Base-by-base conservation (phyloP, 92 coral and sea anemone species). In the Epizoanthus rinbou region DNA sequence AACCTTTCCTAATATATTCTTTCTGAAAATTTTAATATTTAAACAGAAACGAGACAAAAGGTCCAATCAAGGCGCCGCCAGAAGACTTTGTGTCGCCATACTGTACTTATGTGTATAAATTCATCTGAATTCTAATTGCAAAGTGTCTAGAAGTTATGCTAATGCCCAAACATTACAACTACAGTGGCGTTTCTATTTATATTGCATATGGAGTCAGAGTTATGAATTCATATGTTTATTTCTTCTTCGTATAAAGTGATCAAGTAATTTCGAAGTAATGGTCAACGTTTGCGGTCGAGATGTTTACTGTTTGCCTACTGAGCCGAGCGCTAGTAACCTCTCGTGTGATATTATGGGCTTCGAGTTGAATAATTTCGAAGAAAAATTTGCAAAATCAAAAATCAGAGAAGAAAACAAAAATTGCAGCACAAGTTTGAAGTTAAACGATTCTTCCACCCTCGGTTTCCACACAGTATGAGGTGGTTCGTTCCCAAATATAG, bases 141-240 rank as follows among this genome's bases (percentile, higher is more conserved):
- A 87, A 79, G 74, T 89, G 98, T 93, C 98, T 93, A 82, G 89
- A 69, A 74, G 37, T 16, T 83, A 93, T 93, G 98, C 88, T 80
- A 93, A 93, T 93, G 64, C 23, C 18, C 69, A 14, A 16, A 57
- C 33, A 56, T 68, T 39, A 33, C 58, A 54, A 6, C n/a, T 59
- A 21, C 15, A 16, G 18, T 28, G 17, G 57, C 22, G 80, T 81
- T 68, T 88, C 85, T 64, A 52, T 86, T 72, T 87, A 78, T 85
- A 37, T 85, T 76, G 69, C 39, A 35, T 35, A 4, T 2, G 39
- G 39, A 35, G 23, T 43, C 15, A 17, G 35, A 3, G 69, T 37
- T 15, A 62, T 72, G n/a, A 52, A 47, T n/a, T n/a, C n/a, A n/a
- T 53, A 70, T 39, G 35, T 64, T 28, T 67, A 33, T 67, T 31